Evolutionary conservation across 2,888 invertebrate genomes (phyloP), one percentile per base, ranked within the genome.

Genomic region (Xylota segnis): DNA sequence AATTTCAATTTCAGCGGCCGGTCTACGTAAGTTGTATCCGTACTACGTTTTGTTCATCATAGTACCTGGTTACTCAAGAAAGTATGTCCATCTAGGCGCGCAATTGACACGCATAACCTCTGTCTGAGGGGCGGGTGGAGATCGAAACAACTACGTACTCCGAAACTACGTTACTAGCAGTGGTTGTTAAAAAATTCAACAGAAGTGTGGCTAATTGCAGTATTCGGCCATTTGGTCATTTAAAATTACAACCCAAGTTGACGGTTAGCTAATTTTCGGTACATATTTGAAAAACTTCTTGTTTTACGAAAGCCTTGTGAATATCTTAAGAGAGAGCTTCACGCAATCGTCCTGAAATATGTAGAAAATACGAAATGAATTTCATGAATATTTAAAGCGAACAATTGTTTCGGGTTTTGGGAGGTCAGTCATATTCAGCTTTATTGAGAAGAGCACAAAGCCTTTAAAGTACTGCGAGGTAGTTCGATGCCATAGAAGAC

Each of bases 121-220:
- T 27, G 52, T 29, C 52, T n/a, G 23, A 29, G 12, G 12, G 27
- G n/a, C 52, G 52, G 12, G 12, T 27, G 52, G 52, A 52, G 52
- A 29, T 52, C 52, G 23, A 9, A 10, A 52, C 5, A n/a, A n/a
- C 10, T 52, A 52, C 3, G 12, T 52, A 29, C n/a, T 27, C 12
- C 27, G 52, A 52, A 52, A n/a, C 27, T 52, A 23, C 52, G 52
- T 52, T 52, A 52, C 12, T 52, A 29, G 54, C 29, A 29, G 32
- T 1, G 6, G 6, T 14, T 7, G 5, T 54, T 54, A 54, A 54
- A 54, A n/a, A 54, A 29, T 54, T 54, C 14, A 54, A 29, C 54
- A 54, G 54, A 32, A 29, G 29, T 54, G 54, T 54, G 29, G 54
- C 7, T 54, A 54, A 54, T 54, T 54, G 54, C 32, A 54, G 54